Evolutionary conservation across 2,113 vertebrate genomes (phyloP), one percentile per base, ranked within the genome.

Genomic region (Notothenia rossii): DNA sequence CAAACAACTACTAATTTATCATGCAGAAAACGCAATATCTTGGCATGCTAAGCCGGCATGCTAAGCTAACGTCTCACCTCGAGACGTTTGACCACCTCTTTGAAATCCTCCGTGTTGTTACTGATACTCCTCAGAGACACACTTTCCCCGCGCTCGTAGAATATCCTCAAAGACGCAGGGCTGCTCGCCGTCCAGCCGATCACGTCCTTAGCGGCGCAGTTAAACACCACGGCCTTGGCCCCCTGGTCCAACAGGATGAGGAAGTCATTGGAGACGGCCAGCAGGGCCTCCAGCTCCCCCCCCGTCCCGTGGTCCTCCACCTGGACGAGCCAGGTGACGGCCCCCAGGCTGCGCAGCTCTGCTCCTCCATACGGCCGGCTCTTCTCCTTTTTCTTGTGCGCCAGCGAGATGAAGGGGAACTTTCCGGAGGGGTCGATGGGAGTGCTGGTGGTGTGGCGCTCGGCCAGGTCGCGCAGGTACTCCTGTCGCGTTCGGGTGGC

Each of bases 341-440:
- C 96, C 48, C 98, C 98, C 43, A 94, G 93, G 86, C 98, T 99
- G 51, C 96, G 96, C 48, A 99, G 96, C 87, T 99, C 98, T 2
- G 97, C 96, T 70, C 96, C 97, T 2, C 85, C 88, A 17, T 97
- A 98, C 1, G 98, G 96, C 69, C 96, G 96, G 18, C 95, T 97
- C 90, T 99, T 99, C 58, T 99, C 98, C 69, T 99, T 99, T 84
- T 97, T 98, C 92, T 99, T 99, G 63, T 98, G 98, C 33, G 98
- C 98, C 78, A 99, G 92, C 0, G 98, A 99, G 92, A 99, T 99
- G 86, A 99, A 99, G 0, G 98, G 98, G 64, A 99, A 99, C 90
- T 99, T 99, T 65, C 97, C 98, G 0, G 98, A 99, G 50, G 98
- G 97, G 89, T 99, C 98, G 8, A 99, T 98, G 29, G 98, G 96